Base-by-base conservation (phyloP, 2,888 invertebrate species). In the Andrena dorsata region DNA sequence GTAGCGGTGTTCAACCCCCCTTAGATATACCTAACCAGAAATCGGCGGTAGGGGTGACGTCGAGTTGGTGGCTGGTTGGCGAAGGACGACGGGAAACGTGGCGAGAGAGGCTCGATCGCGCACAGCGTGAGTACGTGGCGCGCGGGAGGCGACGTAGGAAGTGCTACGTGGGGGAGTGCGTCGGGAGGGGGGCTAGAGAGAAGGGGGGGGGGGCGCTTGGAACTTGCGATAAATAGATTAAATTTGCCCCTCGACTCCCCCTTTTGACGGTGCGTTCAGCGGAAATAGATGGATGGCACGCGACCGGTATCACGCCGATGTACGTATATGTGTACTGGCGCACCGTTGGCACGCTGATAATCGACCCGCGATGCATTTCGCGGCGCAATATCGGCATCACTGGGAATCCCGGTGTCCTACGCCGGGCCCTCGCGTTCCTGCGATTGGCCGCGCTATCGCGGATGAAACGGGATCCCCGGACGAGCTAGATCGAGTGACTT, bases 251-350 rank as follows among this genome's bases (percentile, higher is more conserved):
- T 82, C 78, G 84, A 88, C 88, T 88, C 78, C 84, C 90, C 86
- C 92, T 78, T 88, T 86, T 82, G 88, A 86, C 83, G 80, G 87
- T 88, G 88, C 87, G 88, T 88, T 84, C 80, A 82, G 79, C 89
- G 88, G 90, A 89, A 92, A 92, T 91, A 90, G 92, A 92, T 90
- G 90, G 91, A 91, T 89, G 91, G 91, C 92, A 91, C 91, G 92
- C 92, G 92, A 92, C 88, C 88, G 82, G 76, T 79, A 68, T 80
- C 69, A 72, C 79, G 74, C 76, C 84, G 86, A 85, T 80, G 76
- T 63, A 26, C 56, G 23, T 26, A 41, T 41, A 41, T 4, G 41
- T 41, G 41, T 41, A 41, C 56, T 0, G 56, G 63, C n/a, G 64
- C 61, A 53, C 61, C 73, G 82, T 66, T 49, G 66, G 63, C 71